Percentiles rank a stretch among this genome's conserved stretches.
phyloP scores from a whole-genome alignment of 2,113 vertebrate genomes.

The Chionis minor region DNA sequence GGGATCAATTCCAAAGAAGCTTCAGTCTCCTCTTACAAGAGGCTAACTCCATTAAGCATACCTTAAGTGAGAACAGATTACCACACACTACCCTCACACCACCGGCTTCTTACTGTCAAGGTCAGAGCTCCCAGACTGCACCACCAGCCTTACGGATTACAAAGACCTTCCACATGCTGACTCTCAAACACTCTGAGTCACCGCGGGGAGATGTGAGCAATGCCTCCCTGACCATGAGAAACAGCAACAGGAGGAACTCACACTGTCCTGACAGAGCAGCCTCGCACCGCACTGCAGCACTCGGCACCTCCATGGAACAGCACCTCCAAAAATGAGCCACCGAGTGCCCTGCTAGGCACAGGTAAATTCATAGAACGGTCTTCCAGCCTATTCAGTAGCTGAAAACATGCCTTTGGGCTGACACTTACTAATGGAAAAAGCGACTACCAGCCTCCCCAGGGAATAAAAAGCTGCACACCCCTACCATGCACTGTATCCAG shows the following conservation, averaged over 20 bases:
- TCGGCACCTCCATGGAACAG: accelerated
- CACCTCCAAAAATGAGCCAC: not conserved
- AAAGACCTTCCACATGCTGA: not conserved
- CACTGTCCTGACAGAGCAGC: accelerated
- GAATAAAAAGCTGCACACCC: not conserved
- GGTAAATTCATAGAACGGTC: not conserved
- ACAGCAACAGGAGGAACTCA: not conserved
- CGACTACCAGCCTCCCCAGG: not conserved
- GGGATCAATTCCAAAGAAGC: not conserved
- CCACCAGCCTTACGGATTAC: not conserved
- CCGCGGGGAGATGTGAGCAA: not conserved
- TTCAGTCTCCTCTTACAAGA: not conserved
- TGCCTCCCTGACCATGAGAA: not conserved
- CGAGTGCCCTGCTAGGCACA: not conserved
- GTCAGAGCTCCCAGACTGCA: not conserved
- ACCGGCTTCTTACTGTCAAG: not conserved
- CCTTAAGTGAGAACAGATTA: not conserved
- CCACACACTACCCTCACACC: not conserved
- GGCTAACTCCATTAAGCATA: not conserved
- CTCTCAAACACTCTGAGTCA: not conserved
- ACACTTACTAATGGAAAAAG: not conserved
- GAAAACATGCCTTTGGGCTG: not conserved
- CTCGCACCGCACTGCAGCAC: accelerated
- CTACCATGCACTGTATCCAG: not conserved
- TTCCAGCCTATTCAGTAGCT: not conserved